Evolutionary conservation across 2,888 invertebrate species (phyloP), one percentile per base, ranked within the genome.

Genomic region (Tridacna crocea): DNA sequence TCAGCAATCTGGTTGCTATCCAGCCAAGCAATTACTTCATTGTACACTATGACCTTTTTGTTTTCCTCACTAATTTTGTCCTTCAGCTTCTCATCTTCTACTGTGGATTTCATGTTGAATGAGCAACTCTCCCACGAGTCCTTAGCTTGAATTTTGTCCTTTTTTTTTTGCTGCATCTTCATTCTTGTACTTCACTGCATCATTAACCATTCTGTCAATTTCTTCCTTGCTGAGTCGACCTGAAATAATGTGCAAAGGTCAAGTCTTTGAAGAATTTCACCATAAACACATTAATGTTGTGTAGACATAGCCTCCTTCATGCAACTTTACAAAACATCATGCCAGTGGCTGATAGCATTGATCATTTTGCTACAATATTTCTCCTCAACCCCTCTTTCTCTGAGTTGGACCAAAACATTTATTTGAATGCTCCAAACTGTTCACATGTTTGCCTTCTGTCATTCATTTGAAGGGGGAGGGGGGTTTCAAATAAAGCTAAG

Each of bases 41-140:
- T 97, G 95, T 98, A 98, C 94, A 97, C 94, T 92, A 98, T 97
- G 72, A 95, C 96, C 90, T 96, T 96, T 95, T 97, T 97, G 94
- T 98, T 98, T 0, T 96, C 95, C 89, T 97, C 97, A 0, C 96
- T 95, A 94, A 98, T 96, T 95, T 98, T 98, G 93, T 97, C 97
- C 95, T 99, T 98, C 87, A 98, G 95, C 94, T 98, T 98, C 90
- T 99, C 98, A 93, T 99, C 99, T 93, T 99, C 99, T 63, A 96
- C 94, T 4, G 96, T 95, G 88, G 97, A 97, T 96, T 99, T 99
- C 97, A 99, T 98, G 96, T 97, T 97, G 92, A 93, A 98, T 95
- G 95, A 97, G 96, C 98, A 98, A 0, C 97, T 97, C 95, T 99
- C 97, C 72, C 97, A 95, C 85, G 96, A 95, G 94, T 97, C 97